Conservation (phyloP, 2,113 vertebrate genomes). For the Chunga burmeisteri region DNA sequence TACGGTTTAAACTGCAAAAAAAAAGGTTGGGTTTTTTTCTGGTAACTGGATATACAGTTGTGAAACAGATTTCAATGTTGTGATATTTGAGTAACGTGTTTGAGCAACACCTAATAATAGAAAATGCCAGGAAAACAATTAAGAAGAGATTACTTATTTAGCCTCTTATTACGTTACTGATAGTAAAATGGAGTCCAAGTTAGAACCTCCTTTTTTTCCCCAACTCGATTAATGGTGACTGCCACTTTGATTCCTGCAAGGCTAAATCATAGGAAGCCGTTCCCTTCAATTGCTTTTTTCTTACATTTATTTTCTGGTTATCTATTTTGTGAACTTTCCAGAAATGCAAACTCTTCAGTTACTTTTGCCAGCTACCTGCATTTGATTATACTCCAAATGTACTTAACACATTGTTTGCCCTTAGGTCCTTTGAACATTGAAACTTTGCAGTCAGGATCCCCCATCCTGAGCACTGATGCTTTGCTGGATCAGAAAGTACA, state of each 20-base stretch:
- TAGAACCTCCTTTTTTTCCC: background rate
- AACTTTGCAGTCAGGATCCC: background rate
- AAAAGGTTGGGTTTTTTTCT: background rate
- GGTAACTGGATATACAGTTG: background rate
- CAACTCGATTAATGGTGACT: background rate
- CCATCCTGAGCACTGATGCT: background rate
- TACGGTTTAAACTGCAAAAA: background rate
- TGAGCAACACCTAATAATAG: background rate
- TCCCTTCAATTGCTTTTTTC: background rate
- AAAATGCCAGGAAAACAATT: background rate
- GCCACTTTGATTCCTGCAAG: background rate
- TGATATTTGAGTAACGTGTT: background rate
- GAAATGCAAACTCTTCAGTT: background rate
- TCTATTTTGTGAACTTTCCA: background rate
- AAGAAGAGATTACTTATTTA: background rate
- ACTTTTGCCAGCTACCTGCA: background rate
- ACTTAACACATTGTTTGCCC: background rate
- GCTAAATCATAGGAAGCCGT: background rate
- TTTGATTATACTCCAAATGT: background rate
- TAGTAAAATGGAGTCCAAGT: background rate
- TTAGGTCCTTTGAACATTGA: background rate
- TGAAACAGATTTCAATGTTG: background rate
- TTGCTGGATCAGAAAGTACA: background rate
- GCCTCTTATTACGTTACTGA: background rate
- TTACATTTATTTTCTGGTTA: background rate